Base-by-base conservation (phyloP, 2,888 invertebrate species). In the Acronicta aceris region DNA sequence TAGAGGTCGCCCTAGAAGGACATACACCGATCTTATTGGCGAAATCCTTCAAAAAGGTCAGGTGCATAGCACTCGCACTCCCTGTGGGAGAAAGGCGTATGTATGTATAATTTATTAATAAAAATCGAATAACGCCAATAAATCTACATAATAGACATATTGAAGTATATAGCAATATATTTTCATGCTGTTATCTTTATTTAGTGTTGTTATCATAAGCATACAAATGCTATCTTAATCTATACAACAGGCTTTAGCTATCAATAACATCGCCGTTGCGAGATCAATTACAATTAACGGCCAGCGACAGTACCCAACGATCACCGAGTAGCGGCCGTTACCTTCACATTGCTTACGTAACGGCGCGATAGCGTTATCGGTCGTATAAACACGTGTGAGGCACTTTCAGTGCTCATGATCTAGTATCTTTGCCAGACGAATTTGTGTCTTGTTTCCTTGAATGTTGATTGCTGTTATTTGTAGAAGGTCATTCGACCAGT, bases 251-350 rank as follows among this genome's bases (percentile, higher is more conserved):
- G 71, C 56, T 64, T 72, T 58, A 15, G 40, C 13, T 51, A 56
- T 36, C 57, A 59, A 59, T 67, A 74, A 27, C 17, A 59, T 25
- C 46, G 16, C 50, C 49, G 45, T 65, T 63, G 67, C 62, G 63
- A 76, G 67, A 76, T 69, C 60, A 61, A 76, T 74, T 57, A 55
- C 59, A 79, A 81, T 84, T 86, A 87, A 88, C 86, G 87, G 81
- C 81, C 83, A 82, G 74, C 83, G 86, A 83, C 82, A 84, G 72
- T 74, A 79, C 78, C 51, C 78, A 82, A 83, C 84, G 83, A 77
- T 68, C 53, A 68, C 47, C 69, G 47, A 55, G 50, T 83, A 81
- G 83, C 86, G 83, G 83, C 81, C 87, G 87, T 86, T 87, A 85
- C 78, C 71, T 72, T 80, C 75, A 62, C 58, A 53, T 45, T 50